These are phyloP conservation scores for Cataglyphis altisquamis DNA, from an alignment of 2,888 invertebrate genomes.

Conservation along the genomic window DNA sequence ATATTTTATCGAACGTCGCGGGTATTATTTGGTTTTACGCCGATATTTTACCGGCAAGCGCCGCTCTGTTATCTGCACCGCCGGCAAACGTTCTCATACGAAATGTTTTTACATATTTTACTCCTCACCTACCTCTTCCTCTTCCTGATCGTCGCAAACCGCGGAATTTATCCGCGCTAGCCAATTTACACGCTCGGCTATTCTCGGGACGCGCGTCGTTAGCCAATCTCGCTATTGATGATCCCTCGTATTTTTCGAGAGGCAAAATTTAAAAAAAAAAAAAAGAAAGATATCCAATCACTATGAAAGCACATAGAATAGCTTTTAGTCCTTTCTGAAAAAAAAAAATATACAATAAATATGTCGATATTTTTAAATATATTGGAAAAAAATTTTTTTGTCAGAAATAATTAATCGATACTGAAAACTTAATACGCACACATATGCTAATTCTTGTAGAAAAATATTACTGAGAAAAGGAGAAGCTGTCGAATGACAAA, in stretches of 20 bases:
- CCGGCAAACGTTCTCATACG: slow-evolving; percentile 24
- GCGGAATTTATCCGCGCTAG: slow-evolving; percentile 28
- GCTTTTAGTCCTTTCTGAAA: not conserved
- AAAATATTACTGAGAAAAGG: not conserved
- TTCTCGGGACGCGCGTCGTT: slow-evolving; percentile 6
- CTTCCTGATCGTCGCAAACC: slow-evolving; percentile 24
- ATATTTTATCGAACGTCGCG: slow-evolving; percentile 53
- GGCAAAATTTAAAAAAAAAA: not conserved
- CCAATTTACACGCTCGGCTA: slow-evolving; percentile 18
- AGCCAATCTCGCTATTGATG: not conserved
- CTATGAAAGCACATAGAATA: not conserved
- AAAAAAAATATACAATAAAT: not conserved
- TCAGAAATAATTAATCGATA: not conserved
- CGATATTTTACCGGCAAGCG: slow-evolving; percentile 39
- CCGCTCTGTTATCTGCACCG: slow-evolving; percentile 23
- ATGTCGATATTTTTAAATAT: slow-evolving; percentile 8
- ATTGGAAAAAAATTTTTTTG: not conserved
- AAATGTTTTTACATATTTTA: slow-evolving; percentile 54
- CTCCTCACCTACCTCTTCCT: not conserved
- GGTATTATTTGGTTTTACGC: slow-evolving; percentile 48
- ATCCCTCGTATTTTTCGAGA: not conserved
- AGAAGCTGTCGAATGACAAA: slow-evolving; percentile 42
- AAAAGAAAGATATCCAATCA: not conserved
- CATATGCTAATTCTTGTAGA: not conserved
- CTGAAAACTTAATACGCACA: not conserved